Evolutionary conservation across 2,113 vertebrate genomes (phyloP), one percentile per base, ranked within the genome.

Genomic region (Bubalus kerabau): DNA sequence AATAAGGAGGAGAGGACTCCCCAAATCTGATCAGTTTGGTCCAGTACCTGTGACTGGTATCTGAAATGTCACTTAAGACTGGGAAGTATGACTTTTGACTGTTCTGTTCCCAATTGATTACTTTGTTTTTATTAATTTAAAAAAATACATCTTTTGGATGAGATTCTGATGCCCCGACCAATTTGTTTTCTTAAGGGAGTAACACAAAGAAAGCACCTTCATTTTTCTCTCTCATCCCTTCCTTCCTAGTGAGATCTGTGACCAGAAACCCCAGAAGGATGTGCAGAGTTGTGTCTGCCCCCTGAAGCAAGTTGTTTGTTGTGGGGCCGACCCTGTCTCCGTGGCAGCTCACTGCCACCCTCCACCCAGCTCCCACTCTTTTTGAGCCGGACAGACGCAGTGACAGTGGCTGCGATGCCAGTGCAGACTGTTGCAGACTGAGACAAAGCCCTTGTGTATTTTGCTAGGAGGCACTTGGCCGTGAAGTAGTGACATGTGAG

Each of bases 391-490:
- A 26, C 74, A 40, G 85, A 54, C 21, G 36, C 82, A 40, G 40
- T 0, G 5, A 10, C 26, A 24, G 43, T 3, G 59, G 43, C 36
- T 12, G 52, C 0, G 12, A 28, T n/a, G 40, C 95, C 86, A 67
- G 59, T 1, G 14, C 52, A 43, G 95, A 82, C n/a, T 16, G 6
- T 19, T 62, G 90, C 90, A 87, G 87, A 92, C 57, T 16, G 74
- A 90, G 76, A 92, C 91, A 90, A 92, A 87, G 94, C 54, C 83
- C 59, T 32, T 64, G 60, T 26, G 71, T n/a, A 2, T 86, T 78
- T 62, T 52, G 81, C 87, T 43, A 84, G 80, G 80, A 67, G 64
- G 95, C 87, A 4, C 84, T 97, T 91, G 97, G 92, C 96, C 13
- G 12, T 62, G 84, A 60, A 11, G 17, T 50, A 2, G 23, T 48